A percentile compares a stretch with the other conserved stretches of the same genome.
Evolutionary conservation across 2,797 vertebrate genomes (phyloP).

Genomic region (Cyprinella venusta): DNA sequence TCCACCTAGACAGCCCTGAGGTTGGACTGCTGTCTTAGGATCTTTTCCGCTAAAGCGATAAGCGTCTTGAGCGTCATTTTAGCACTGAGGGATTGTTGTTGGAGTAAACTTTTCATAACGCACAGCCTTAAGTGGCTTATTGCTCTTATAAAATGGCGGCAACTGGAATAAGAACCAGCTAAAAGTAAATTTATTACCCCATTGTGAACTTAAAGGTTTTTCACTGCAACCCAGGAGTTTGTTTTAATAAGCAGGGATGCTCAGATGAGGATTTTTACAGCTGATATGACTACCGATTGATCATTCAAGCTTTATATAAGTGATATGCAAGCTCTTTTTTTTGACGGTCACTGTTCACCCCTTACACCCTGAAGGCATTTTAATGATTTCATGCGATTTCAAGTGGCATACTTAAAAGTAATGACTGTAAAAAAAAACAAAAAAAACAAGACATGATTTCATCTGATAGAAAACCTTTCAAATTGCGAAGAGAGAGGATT

Average conservation of each 20-base stretch:
- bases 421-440: too few relatives aligned
- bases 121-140: neutral
- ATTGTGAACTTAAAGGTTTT: neutral
- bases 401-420: neutral
- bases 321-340: neutral
- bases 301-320: neutral
- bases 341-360: neutral
- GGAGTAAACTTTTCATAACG: neutral
- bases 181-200: neutral
- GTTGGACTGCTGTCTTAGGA: conserved; percentile 64
- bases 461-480: neutral
- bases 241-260: neutral
- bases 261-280: too few relatives aligned
- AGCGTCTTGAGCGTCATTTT: neutral
- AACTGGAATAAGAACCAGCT: neutral
- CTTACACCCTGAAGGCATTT: neutral
- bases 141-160: neutral
- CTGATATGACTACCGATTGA: neutral
- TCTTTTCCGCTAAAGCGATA: neutral
- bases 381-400: too few relatives aligned
- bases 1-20: conserved; percentile 81
- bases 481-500: neutral
- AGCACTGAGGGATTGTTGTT: neutral
- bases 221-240: neutral
- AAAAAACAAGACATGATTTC: neutral